These are phyloP conservation scores for Stegana nigrithorax DNA, from an alignment of 2,888 invertebrate species.

Conservation along the genomic window DNA sequence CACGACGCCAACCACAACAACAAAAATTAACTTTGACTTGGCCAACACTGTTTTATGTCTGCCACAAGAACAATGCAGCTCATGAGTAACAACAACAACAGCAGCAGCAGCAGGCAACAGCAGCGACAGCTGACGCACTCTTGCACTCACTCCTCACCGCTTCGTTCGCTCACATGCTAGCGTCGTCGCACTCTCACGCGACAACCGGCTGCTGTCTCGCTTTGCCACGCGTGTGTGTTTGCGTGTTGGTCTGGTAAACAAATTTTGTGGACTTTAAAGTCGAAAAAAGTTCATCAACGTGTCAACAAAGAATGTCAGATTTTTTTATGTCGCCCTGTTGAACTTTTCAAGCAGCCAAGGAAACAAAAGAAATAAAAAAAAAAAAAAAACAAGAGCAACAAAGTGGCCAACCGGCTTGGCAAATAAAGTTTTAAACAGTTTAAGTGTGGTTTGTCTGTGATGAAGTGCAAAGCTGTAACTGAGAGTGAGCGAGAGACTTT, in stretches of 20 bases:
- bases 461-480: no score
- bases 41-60: no score
- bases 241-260: conserved; percentile 9
- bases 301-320: conserved; percentile 38
- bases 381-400: no score
- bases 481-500: no score
- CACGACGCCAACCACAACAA: no score
- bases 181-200: no score
- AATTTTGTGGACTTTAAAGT: conserved; percentile 12
- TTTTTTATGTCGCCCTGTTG: background rate
- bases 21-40: background rate
- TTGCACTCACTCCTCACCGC: background rate
- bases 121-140: background rate
- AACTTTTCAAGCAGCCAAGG: background rate
- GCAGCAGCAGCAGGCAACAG: background rate
- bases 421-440: no score
- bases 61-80: background rate
- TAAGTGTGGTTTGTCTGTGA: no score
- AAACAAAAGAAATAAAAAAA: background rate
- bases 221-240: background rate
- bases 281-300: conserved; percentile 36
- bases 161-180: background rate
- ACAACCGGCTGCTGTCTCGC: background rate
- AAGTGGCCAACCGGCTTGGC: no score
- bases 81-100: background rate